A percentile compares a stretch with the other conserved stretches of the same genome.
Evolutionary conservation across 1,140 invertebrate species (phyloP).

Genomic region (Platyscapa corneri): DNA sequence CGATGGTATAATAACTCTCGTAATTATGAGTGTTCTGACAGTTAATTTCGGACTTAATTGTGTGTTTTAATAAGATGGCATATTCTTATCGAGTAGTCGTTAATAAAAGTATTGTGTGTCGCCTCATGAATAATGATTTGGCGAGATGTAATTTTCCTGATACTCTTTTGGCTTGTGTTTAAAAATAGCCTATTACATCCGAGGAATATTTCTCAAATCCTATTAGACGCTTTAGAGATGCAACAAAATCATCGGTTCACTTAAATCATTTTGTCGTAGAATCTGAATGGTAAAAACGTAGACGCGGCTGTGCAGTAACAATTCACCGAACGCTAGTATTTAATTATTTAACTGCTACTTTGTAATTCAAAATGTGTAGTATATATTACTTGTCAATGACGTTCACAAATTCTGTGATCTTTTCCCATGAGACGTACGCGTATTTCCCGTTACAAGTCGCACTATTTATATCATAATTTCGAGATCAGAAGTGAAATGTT

Average conservation of each 20-base stretch:
- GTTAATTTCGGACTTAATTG: slow-evolving; percentile 11
- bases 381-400: neutral
- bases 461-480: neutral
- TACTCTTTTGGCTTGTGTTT: neutral
- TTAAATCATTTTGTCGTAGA: neutral
- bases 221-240: neutral
- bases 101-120: neutral
- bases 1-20: neutral
- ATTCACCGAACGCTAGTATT: neutral
- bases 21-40: neutral
- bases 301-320: neutral
- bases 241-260: neutral
- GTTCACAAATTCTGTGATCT: neutral
- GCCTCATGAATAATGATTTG: neutral
- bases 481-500: neutral
- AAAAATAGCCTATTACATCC: neutral
- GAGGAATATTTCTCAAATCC: neutral
- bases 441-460: neutral
- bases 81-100: neutral
- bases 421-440: neutral
- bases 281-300: neutral
- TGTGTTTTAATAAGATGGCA: slow-evolving; percentile 11
- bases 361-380: neutral
- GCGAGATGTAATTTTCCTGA: neutral
- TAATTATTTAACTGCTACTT: neutral